Base-by-base conservation (phyloP, 2,113 vertebrate genomes). In the Okapia johnstoni region DNA sequence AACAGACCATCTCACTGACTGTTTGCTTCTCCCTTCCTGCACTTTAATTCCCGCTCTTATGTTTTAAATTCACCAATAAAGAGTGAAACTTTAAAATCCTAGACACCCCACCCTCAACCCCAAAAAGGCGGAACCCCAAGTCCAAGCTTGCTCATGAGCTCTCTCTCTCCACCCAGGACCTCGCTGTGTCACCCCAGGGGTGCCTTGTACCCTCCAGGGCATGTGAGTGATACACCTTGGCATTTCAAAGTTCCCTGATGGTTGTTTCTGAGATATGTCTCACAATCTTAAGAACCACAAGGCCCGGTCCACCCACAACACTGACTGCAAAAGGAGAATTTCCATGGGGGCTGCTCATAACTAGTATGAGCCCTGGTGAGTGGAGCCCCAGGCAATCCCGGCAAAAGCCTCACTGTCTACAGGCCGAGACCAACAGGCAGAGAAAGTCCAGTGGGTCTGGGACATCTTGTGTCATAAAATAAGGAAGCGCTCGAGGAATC, bases 361-460 rank as follows among this genome's bases (percentile, higher is more conserved):
- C 36, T 21, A 43, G 36, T 3, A 73, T 6, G 36, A 21, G 21
- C 21, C 36, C 5, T 40, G 70, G 70, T 73, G 11, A 73, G 70
- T 21, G 13, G 5, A 40, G 70, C 5, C 70, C 36, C 11, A 73
- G 70, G 36, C 36, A 73, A 13, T 3, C 70, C 36, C 0, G 0
- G 70, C 36, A 25, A 43, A 66, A 66, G 33, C 33, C 33, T n/a
- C 61, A 66, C 0, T 66, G 3, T 66, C 61, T 66, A n/a, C 16
- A 66, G 61, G 61, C 16, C 16, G 2, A 66, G 33, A 66, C 0
- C 33, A 66, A n/a, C 33, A 66, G 33, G 33, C 16, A 66, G 61
- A 66, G 33, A 66, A 66, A n/a, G 3, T 66, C 13, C 33, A n/a
- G n/a, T n/a, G 16, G 2, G 7, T 66, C 33, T n/a, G 33, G 16